A percentile compares a stretch with the other conserved stretches of the same genome.
Conservation (phyloP, 2,113 vertebrate species). For the Vidua chalybeata region DNA sequence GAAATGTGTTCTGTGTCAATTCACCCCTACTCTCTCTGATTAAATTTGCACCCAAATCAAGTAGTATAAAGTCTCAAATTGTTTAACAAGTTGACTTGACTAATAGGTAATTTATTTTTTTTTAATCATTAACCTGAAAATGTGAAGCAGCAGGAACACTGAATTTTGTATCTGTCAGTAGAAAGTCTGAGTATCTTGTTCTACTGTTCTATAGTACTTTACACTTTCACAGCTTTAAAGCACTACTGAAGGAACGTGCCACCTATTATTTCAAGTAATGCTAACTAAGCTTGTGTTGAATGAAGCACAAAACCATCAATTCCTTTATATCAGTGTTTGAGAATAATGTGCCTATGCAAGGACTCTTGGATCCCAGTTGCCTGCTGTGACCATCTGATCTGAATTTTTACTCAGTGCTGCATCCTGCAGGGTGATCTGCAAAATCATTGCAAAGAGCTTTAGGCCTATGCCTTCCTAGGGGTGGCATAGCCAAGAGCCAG, state of each 20-base stretch:
- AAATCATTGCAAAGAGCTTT: not conserved
- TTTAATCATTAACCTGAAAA: not conserved
- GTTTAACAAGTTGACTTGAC: conserved; percentile 29
- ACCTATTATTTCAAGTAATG: not conserved
- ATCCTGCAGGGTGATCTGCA: not conserved
- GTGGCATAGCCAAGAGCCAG: not conserved
- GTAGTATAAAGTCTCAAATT: conserved; percentile 29
- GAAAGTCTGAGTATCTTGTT: not conserved
- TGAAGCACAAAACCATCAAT: not conserved
- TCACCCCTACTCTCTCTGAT: not conserved
- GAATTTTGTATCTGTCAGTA: not conserved
- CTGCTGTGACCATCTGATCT: conserved; percentile 26
- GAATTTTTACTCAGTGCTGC: not conserved
- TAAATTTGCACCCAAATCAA: conserved; percentile 38
- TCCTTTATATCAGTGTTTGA: not conserved
- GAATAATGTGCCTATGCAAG: not conserved
- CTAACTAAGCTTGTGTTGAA: not conserved
- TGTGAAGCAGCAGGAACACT: not conserved
- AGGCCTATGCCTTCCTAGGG: not conserved
- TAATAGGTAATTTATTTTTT: not conserved
- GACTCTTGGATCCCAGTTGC: not conserved
- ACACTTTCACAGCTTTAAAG: not conserved
- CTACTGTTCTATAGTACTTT: not conserved
- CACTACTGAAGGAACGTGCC: not conserved
- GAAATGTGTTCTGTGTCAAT: not conserved